Conservation (phyloP, 1,140 invertebrate species). For the Calliopsis andreniformis region DNA sequence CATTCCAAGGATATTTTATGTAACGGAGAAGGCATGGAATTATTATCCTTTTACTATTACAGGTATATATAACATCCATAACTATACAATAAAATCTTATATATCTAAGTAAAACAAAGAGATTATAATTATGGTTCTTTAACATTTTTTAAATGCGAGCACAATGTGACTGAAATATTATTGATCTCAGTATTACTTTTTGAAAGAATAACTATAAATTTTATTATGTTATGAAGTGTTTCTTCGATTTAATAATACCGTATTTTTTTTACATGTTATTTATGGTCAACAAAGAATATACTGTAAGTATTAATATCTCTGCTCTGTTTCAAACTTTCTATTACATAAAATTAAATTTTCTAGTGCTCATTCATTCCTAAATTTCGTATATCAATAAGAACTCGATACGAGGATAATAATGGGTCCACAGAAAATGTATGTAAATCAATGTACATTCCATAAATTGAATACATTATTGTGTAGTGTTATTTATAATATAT, state of each 20-base stretch:
- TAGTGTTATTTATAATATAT: constrained; percentile 7
- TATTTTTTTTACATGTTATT: constrained; percentile 63
- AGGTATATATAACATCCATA: constrained; percentile 81
- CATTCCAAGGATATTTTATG: constrained; percentile 94
- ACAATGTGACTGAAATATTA: too few species aligned
- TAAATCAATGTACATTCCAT: constrained; percentile 49
- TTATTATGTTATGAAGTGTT: constrained; percentile 20
- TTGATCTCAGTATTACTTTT: too few species aligned
- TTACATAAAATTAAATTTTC: constrained; percentile 74
- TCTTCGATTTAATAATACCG: constrained; percentile 29
- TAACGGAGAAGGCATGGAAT: constrained; percentile 97
- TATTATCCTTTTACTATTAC: constrained; percentile 96
- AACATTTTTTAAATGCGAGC: too few species aligned
- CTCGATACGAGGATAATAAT: constrained; percentile 94
- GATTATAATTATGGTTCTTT: too few species aligned
- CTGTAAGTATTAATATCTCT: constrained; percentile 79
- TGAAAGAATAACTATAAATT: too few species aligned
- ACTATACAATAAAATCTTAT: not conserved
- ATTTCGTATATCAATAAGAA: constrained; percentile 93
- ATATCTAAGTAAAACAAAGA: too few species aligned
- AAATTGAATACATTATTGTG: not conserved
- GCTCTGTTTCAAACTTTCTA: constrained; percentile 17
- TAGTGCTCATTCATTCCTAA: constrained; percentile 96
- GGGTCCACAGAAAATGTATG: constrained; percentile 94
- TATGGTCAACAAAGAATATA: constrained; percentile 82